Evolutionary conservation across 2,888 invertebrate species (phyloP).

Genomic region (Eledone cirrhosa): DNA sequence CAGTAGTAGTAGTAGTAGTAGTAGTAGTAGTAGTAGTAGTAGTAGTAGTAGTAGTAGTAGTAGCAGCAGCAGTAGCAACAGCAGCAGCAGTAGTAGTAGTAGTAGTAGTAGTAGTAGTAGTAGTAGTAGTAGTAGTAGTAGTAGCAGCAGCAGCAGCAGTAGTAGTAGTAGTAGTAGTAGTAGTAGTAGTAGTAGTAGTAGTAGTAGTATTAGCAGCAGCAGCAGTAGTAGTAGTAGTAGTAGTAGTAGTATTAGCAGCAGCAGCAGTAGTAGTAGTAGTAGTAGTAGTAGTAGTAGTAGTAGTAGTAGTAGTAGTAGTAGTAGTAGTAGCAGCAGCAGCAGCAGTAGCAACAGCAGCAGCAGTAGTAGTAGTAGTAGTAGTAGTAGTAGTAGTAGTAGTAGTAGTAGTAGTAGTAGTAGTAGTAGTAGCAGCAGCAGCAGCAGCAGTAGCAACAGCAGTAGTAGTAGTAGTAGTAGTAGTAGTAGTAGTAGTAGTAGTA

Average conservation of each 20-base stretch:
- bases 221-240: background rate
- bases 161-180: too few species aligned
- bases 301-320: background rate
- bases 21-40: slow-evolving; percentile 13
- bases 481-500: slow-evolving; percentile 13
- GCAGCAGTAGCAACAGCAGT: slow-evolving; percentile 13
- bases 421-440: slow-evolving; percentile 13
- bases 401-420: slow-evolving; percentile 13
- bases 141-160: background rate
- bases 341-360: too few species aligned
- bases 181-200: too few species aligned
- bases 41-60: too few species aligned
- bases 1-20: slow-evolving; percentile 13
- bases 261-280: slow-evolving; percentile 13
- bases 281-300: slow-evolving; percentile 9
- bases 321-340: too few species aligned
- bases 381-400: slow-evolving; percentile 13
- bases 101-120: background rate
- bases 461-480: slow-evolving; percentile 13
- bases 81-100: slow-evolving; percentile 27
- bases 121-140: background rate
- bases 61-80: slow-evolving; percentile 29
- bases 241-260: too few species aligned
- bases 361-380: slow-evolving; percentile 13
- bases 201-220: background rate